phyloP scores from a whole-genome alignment of 1,140 invertebrate genomes.

The Leptinotarsa defecta region DNA sequence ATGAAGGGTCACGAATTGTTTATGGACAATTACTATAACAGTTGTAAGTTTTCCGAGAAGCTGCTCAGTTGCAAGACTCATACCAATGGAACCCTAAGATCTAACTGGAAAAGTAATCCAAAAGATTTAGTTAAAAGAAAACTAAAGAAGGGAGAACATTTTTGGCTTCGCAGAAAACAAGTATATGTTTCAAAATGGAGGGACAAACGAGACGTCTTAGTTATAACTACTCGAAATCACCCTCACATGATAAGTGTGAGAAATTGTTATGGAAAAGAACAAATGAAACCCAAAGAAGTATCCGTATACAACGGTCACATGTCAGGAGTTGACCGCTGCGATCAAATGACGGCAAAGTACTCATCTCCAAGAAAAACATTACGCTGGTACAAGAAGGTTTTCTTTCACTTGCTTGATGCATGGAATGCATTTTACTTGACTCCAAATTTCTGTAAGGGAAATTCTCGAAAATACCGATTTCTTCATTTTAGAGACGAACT shows the following conservation, averaged over 20 bases:
- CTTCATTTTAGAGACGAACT: not conserved
- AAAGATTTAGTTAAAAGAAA: slow-evolving; percentile 44
- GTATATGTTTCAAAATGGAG: slow-evolving; percentile 49
- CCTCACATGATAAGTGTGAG: slow-evolving; percentile 18
- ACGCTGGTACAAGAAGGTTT: not conserved
- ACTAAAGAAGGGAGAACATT: slow-evolving; percentile 39
- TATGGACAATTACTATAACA: slow-evolving; percentile 56
- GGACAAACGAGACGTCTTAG: slow-evolving; percentile 48
- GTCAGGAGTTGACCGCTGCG: slow-evolving; percentile 34
- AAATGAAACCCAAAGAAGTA: slow-evolving; percentile 43
- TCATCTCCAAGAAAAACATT: not conserved
- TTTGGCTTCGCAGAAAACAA: slow-evolving; percentile 18
- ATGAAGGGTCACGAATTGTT: slow-evolving; percentile 50
- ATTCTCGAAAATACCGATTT: slow-evolving; percentile 1
- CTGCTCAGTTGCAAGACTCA: slow-evolving; percentile 49
- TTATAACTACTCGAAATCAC: slow-evolving; percentile 43
- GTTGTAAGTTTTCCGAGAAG: slow-evolving; percentile 46
- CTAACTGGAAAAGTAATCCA: slow-evolving; percentile 41
- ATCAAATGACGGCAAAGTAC: not conserved
- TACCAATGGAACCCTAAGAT: slow-evolving; percentile 47
- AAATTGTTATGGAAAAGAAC: too few species aligned
- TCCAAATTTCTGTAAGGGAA: not conserved
- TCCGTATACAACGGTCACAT: slow-evolving; percentile 41
- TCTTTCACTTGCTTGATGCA: slow-evolving; percentile 9
- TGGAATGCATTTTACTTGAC: not conserved